These are phyloP conservation scores for Psammodynastes pulverulentus DNA, from an alignment of 2,113 vertebrate genomes.

Conservation along the genomic window DNA sequence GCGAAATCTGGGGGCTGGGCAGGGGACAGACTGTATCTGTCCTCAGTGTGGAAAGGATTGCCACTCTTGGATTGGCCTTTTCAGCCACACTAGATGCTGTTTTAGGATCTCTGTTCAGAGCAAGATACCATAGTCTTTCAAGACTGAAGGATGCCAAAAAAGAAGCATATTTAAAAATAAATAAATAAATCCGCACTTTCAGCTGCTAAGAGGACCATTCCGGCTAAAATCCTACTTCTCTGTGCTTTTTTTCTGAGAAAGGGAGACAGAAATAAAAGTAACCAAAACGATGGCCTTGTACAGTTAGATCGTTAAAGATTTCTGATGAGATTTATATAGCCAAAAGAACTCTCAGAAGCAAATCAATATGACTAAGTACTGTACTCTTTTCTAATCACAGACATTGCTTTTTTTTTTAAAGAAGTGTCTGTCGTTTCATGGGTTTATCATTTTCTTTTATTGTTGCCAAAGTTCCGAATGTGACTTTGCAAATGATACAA, in stretches of 20 bases:
- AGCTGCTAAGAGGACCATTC: conserved; percentile 48
- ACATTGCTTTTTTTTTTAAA: conserved; percentile 54
- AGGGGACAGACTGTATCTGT: too few relatives aligned
- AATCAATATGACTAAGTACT: conserved; percentile 72
- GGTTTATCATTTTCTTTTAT: conserved; percentile 64
- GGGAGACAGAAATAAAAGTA: conserved; percentile 19
- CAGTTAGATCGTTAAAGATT: conserved; percentile 67
- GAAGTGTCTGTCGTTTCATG: conserved; percentile 51
- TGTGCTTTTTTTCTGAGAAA: conserved; percentile 55
- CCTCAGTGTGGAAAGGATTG: too few relatives aligned
- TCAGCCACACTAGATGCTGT: too few relatives aligned
- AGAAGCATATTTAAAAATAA: conserved; percentile 43
- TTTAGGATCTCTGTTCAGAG: too few relatives aligned
- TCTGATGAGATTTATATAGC: conserved; percentile 71
- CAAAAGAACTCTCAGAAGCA: conserved; percentile 69
- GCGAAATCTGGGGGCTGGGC: too few relatives aligned
- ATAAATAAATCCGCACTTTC: conserved; percentile 39
- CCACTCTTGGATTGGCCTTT: too few relatives aligned
- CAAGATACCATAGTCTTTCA: too few relatives aligned
- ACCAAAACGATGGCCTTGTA: conserved; percentile 59
- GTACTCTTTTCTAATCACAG: conserved; percentile 60
- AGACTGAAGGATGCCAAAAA: too few relatives aligned
- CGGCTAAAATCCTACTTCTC: conserved; percentile 47
- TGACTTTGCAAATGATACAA: conserved; percentile 57
- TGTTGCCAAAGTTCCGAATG: conserved; percentile 45